Conservation (phyloP, 2,113 vertebrate genomes). For the Grus americana region DNA sequence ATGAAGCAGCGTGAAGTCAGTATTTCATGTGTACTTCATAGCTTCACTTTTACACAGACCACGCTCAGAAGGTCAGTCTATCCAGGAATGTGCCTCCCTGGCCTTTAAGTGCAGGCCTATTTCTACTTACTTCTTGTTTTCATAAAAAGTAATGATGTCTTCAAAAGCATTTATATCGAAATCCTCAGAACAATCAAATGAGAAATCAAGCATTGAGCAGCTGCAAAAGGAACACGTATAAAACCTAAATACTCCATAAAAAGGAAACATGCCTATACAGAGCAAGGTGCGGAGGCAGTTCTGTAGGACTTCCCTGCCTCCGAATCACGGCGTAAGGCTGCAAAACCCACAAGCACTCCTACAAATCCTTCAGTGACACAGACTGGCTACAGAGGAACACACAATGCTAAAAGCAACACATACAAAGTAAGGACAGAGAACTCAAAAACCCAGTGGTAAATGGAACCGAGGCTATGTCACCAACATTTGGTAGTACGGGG, state of each 20-base stretch:
- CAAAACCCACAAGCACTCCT: background rate
- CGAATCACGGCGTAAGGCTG: background rate
- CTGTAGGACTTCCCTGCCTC: background rate
- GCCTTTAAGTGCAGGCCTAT: slow-evolving; percentile 9
- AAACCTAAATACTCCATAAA: slow-evolving; percentile 24
- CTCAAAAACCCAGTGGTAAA: background rate
- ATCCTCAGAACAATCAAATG: slow-evolving; percentile 97
- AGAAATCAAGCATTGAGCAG: slow-evolving; percentile 97
- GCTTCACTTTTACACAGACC: background rate
- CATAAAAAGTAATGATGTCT: slow-evolving; percentile 98
- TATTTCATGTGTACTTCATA: background rate
- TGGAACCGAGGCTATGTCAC: background rate
- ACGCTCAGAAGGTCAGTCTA: background rate
- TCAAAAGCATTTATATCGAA: slow-evolving; percentile 95
- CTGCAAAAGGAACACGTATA: slow-evolving; percentile 83
- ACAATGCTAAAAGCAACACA: background rate
- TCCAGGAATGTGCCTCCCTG: slow-evolving; percentile 68
- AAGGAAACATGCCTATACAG: background rate
- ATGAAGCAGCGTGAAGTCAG: background rate
- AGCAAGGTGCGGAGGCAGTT: background rate
- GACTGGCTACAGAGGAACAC: background rate
- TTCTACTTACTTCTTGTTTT: slow-evolving; percentile 97
- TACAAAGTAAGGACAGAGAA: background rate
- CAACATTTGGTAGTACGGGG: background rate
- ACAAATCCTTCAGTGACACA: background rate